phyloP scores from a whole-genome alignment of 2,113 vertebrate genomes.

The Corydoras sp. region DNA sequence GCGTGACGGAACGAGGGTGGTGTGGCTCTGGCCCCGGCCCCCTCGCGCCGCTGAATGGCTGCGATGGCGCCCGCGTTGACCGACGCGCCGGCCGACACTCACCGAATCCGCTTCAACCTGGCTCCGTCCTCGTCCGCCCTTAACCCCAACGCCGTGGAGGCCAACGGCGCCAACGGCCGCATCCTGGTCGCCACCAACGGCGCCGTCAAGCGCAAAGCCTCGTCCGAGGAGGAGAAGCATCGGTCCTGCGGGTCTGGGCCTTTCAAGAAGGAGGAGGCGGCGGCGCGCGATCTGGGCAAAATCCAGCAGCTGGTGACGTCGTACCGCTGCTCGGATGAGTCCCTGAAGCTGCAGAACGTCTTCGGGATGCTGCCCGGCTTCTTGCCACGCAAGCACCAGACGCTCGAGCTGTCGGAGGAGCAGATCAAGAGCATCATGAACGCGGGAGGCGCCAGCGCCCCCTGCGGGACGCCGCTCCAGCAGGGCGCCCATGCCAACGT shows the following conservation, averaged over 20 bases:
- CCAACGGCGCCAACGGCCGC: constrained; percentile 74
- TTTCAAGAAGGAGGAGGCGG: constrained; percentile 56
- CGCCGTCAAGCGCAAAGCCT: constrained; percentile 72
- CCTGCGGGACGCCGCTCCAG: constrained; percentile 56
- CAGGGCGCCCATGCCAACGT: constrained; percentile 74
- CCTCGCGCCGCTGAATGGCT: constrained; percentile 97
- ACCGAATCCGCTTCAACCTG: constrained; percentile 99
- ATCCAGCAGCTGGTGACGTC: constrained; percentile 77
- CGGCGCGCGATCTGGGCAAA: constrained; percentile 60
- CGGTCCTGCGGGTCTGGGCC: constrained; percentile 50
- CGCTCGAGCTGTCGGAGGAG: constrained; percentile 77
- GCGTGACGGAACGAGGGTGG: constrained; percentile 68
- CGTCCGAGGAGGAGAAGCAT: constrained; percentile 31
- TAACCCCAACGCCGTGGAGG: constrained; percentile 77
- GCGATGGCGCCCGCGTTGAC: constrained; percentile 99
- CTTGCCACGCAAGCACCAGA: constrained; percentile 69
- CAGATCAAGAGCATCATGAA: constrained; percentile 76
- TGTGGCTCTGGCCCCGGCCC: constrained; percentile 79
- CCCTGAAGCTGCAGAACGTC: constrained; percentile 78
- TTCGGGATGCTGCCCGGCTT: constrained; percentile 73
- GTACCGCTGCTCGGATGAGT: constrained; percentile 81
- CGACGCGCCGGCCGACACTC: constrained; percentile 99
- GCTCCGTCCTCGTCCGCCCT: constrained; percentile 83
- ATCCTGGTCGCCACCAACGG: constrained; percentile 78
- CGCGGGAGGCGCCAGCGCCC: constrained; percentile 52